A percentile compares a stretch with the other conserved stretches of the same genome.
Evolutionary conservation across 2,888 invertebrate species (phyloP).

Genomic region (Hirudinaria manillensis): DNA sequence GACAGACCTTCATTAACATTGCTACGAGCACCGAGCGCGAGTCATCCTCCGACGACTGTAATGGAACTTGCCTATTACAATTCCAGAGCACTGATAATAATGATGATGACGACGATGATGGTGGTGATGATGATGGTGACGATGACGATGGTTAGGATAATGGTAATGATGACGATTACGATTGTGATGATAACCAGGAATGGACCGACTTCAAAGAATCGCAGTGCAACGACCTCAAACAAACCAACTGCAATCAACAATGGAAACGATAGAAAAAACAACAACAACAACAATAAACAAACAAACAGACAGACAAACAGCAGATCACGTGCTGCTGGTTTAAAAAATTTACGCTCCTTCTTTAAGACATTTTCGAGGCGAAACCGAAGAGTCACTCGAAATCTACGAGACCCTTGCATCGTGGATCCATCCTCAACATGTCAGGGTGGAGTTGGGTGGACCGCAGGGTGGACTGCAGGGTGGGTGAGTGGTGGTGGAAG

Average conservation of each 20-base stretch:
- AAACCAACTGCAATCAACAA: neutral
- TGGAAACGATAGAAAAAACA: neutral
- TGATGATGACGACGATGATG: neutral
- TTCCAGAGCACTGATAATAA: neutral
- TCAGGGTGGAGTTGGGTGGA: too few relatives aligned
- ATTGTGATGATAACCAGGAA: neutral
- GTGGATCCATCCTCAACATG: too few relatives aligned
- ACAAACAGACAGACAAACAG: too few relatives aligned
- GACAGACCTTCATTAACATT: too few relatives aligned
- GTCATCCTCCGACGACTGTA: neutral
- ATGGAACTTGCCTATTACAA: neutral
- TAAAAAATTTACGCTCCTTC: too few relatives aligned
- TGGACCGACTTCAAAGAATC: neutral
- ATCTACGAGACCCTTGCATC: too few relatives aligned
- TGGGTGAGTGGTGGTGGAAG: too few relatives aligned
- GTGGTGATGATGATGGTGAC: neutral
- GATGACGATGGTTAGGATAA: neutral
- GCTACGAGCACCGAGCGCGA: too few relatives aligned
- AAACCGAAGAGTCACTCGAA: too few relatives aligned
- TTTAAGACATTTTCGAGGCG: too few relatives aligned
- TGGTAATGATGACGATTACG: neutral
- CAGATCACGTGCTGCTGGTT: too few relatives aligned
- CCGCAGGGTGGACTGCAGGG: too few relatives aligned
- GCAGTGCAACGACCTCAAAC: neutral
- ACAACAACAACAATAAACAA: constrained; percentile 16